These are phyloP conservation scores for Pogonomyrmex barbatus DNA, from an alignment of 1,140 invertebrate species.

Conservation along the genomic window DNA sequence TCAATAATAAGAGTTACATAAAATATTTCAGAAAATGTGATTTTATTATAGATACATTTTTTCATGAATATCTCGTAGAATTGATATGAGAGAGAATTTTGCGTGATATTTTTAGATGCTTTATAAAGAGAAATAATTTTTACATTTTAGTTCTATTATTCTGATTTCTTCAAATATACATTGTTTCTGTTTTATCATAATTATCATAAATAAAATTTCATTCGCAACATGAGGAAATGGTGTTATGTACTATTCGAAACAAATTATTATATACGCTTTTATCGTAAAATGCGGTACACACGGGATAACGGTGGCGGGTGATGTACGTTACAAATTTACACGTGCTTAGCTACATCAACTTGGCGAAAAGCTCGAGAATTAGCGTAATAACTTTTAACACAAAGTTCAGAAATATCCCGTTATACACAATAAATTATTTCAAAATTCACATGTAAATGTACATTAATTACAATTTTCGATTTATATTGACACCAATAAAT, in stretches of 20 bases:
- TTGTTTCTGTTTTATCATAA: background rate
- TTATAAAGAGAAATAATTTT: background rate
- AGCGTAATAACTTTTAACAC: background rate
- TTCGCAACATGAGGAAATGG: background rate
- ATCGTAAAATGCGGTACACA: constrained; percentile 20
- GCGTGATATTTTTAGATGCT: background rate
- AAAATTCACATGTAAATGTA: background rate
- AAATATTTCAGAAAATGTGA: background rate
- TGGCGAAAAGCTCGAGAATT: background rate
- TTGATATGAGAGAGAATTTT: background rate
- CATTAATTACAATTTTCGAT: background rate
- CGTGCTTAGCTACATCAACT: constrained; percentile 41
- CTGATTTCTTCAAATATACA: background rate
- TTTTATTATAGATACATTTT: constrained; percentile 10
- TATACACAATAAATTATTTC: background rate
- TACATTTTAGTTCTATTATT: background rate
- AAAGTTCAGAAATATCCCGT: background rate
- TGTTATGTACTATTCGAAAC: background rate
- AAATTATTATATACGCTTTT: constrained; percentile 42
- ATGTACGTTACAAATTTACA: constrained; percentile 2
- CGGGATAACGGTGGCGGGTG: constrained; percentile 64
- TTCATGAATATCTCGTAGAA: background rate
- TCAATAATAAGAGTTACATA: background rate
- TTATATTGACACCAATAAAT: background rate
- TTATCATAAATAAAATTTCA: background rate